Evolutionary conservation across 2,888 invertebrate species (phyloP).

Genomic region (Himalopsyche japonica): DNA sequence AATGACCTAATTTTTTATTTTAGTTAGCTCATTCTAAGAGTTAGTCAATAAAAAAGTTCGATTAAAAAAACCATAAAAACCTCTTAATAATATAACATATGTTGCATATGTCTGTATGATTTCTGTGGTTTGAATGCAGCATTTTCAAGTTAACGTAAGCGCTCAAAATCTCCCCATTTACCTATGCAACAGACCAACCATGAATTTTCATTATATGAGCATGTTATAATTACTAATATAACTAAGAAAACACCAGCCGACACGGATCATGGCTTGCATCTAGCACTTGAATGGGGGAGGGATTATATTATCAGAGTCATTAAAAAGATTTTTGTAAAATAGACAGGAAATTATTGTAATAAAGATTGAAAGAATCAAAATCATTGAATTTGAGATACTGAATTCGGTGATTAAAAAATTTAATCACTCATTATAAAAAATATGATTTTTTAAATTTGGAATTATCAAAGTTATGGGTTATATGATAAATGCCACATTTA

Average conservation of each 20-base stretch:
- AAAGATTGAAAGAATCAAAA: background rate
- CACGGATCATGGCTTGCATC: conserved; percentile 17
- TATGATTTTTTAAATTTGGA: too few species aligned
- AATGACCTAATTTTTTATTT: too few species aligned
- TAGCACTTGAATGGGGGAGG: background rate
- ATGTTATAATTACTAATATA: conserved; percentile 33
- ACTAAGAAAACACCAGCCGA: conserved; percentile 25
- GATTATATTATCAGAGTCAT: conserved; percentile 4
- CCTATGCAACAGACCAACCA: conserved; percentile 4
- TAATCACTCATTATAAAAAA: too few species aligned
- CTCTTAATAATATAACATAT: too few species aligned
- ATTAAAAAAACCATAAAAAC: too few species aligned
- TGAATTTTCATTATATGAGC: conserved; percentile 33
- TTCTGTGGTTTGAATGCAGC: background rate
- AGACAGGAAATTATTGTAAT: background rate
- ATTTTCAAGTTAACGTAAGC: background rate
- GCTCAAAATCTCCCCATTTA: background rate
- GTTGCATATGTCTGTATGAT: too few species aligned
- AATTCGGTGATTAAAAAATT: too few species aligned
- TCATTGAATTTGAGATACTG: background rate
- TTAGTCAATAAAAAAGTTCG: too few species aligned
- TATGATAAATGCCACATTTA: too few species aligned
- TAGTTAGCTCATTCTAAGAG: too few species aligned
- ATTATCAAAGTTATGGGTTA: too few species aligned
- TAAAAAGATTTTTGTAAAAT: background rate